Evolutionary conservation across 2,888 invertebrate genomes (phyloP).

Genomic region (Pristionchus arcanus): DNA sequence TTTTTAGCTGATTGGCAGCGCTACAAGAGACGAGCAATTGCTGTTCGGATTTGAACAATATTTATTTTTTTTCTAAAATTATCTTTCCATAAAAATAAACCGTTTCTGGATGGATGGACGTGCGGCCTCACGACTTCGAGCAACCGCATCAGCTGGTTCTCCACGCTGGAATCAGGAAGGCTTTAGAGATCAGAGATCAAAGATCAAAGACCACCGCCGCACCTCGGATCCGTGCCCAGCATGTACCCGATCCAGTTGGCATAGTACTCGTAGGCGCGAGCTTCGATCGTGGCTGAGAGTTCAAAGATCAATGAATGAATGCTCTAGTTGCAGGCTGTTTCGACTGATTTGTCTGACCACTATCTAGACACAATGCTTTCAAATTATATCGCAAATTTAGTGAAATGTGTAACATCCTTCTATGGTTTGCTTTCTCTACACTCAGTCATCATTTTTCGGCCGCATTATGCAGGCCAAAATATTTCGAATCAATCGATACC

Average conservation of each 20-base stretch:
- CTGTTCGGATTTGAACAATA: too few relatives aligned
- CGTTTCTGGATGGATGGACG: conserved; percentile 62
- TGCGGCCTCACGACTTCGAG: conserved; percentile 63
- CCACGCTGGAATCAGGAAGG: conserved; percentile 57
- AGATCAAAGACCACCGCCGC: background rate
- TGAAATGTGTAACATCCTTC: too few relatives aligned
- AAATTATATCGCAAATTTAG: too few relatives aligned
- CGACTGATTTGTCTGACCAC: too few relatives aligned
- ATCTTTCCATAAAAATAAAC: conserved; percentile 54
- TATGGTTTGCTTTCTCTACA: too few relatives aligned
- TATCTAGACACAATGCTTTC: too few relatives aligned
- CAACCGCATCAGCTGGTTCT: conserved; percentile 61
- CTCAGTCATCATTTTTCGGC: too few relatives aligned
- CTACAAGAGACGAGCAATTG: too few relatives aligned
- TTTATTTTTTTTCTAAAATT: background rate
- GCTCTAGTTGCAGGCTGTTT: too few relatives aligned
- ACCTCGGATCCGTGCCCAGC: conserved; percentile 53
- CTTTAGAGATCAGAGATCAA: background rate
- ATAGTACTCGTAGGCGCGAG: conserved; percentile 24
- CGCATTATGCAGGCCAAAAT: too few relatives aligned
- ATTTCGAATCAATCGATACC: background rate
- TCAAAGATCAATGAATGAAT: conserved; percentile 30
- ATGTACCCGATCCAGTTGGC: conserved; percentile 49
- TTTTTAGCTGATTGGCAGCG: too few relatives aligned
- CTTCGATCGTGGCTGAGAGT: conserved; percentile 39